These are phyloP conservation scores for cat (Felis catus) DNA, from an alignment of 2,113 vertebrate genomes.

Conservation along the genomic window F.catus_Fca126_mat1.0 CM031413.1:118652501-118653000, in stretches of 20 bases:
- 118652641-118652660: constrained; percentile 28
- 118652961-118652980: constrained; percentile 46
- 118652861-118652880: constrained; percentile 25
- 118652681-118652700: constrained; percentile 19
- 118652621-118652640: neutral
- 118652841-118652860: constrained; percentile 26
- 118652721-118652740: neutral
- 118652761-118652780: constrained; percentile 11
- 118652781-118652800: constrained; percentile 47
- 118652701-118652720: constrained; percentile 21
- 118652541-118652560: neutral
- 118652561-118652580: neutral
- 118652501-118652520: neutral
- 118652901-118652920: constrained; percentile 40
- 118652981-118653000: constrained; percentile 33
- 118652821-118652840: constrained; percentile 46
- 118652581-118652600: neutral
- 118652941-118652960: constrained; percentile 55
- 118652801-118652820: constrained; percentile 25
- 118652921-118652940: constrained; percentile 49
- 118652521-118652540: neutral
- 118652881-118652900: constrained; percentile 54
- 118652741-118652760: constrained; percentile 1
- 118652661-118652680: neutral
- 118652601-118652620: neutral